Evolutionary conservation across 2,888 invertebrate genomes (phyloP).

Genomic region (Sminthurinus aureus): DNA sequence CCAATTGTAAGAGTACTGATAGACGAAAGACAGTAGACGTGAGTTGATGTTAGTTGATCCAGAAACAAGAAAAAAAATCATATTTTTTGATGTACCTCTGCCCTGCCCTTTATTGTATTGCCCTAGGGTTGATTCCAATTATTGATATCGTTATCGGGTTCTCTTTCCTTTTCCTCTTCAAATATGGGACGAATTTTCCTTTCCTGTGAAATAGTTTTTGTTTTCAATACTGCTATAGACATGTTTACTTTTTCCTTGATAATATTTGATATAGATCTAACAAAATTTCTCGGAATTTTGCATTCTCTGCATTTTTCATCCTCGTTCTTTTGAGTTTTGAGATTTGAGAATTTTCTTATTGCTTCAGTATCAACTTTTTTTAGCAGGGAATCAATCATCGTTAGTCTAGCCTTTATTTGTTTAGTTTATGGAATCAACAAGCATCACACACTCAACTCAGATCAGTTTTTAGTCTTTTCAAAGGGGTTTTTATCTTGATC

Average conservation of each 20-base stretch:
- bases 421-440: too few relatives aligned
- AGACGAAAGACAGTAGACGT: not conserved
- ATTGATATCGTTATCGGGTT: not conserved
- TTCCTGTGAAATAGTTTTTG: conserved; percentile 1
- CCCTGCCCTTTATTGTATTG: not conserved
- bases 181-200: not conserved
- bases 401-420: too few relatives aligned
- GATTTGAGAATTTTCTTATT: too few relatives aligned
- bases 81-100: not conserved
- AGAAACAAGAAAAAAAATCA: not conserved
- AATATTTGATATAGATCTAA: not conserved
- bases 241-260: too few relatives aligned
- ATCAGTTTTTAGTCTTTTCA: too few relatives aligned
- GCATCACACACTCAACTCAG: too few relatives aligned
- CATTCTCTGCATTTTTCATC: not conserved
- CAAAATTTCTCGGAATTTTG: not conserved
- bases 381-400: too few relatives aligned
- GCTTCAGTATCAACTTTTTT: too few relatives aligned
- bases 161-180: not conserved
- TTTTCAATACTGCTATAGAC: not conserved
- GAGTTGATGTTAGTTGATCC: not conserved
- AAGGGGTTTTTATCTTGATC: too few relatives aligned
- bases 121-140: not conserved
- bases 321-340: not conserved
- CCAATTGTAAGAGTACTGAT: not conserved